Base-by-base conservation (phyloP, 1,140 invertebrate genomes). In the Subanguina moxae region DNA sequence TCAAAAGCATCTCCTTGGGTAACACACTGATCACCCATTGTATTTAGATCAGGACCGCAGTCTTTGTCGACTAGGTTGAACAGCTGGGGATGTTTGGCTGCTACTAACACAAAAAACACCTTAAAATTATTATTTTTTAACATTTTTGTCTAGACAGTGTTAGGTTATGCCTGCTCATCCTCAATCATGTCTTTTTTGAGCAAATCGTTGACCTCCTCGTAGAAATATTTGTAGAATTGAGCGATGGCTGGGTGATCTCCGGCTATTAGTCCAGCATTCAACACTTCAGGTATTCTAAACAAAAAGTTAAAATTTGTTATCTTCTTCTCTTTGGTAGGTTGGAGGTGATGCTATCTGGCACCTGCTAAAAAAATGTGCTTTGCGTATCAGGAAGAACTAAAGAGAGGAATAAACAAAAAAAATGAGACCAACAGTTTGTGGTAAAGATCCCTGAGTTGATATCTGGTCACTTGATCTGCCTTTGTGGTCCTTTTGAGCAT, bases 131-230 rank as follows among this genome's bases (percentile, higher is more conserved):
- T 21, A 52, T 52, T 7, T 3, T 52, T 19, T 15, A 25, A 52
- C 48, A 52, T 5, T 52, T 52, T 21, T 7, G 3, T 52, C 48
- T 52, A 3, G 17, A 38, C 3, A 38, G 32, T n/a, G 32, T 38
- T 3, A 7, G 17, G 3, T 5, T 15, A 21, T 1, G 17, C 48
- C 48, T 52, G 48, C 23, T 52, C 48, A 52, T 52, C 48, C 48
- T 52, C 48, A 52, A 52, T 52, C 48, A 52, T 52, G 17, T 52
- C 48, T 52, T 25, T 52, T 52, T 52, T 52, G 15, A 52, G n/a
- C n/a, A 52, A 15, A 8, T 19, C 23, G 1, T 52, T 15, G 48
- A 52, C n/a, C 17, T 52, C 48, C 3, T 52, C 48, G 23, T 52
- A 52, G 23, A 52, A 52, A 21, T 21, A 52, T 52, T 52, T 52